phyloP scores from a whole-genome alignment of 2,797 vertebrate species.

The Centropyge bicolor region DNA sequence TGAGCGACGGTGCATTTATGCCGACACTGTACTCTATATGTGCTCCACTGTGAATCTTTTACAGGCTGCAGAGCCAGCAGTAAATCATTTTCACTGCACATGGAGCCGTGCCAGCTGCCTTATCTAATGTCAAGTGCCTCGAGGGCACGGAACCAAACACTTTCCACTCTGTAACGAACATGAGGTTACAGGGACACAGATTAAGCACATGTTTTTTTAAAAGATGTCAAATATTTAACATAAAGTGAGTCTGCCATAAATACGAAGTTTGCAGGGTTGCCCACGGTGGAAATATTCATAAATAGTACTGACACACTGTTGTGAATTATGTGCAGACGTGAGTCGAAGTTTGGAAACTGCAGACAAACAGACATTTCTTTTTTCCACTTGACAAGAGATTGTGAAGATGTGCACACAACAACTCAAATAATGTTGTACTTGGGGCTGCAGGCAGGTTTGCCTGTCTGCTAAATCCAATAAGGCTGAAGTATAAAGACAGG shows the following conservation, averaged over 20 bases:
- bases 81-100: conserved; percentile 68
- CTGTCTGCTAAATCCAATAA: conserved; percentile 27
- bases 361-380: conserved; percentile 19
- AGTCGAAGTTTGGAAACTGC: conserved; percentile 20
- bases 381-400: conserved; percentile 32
- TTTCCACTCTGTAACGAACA: conserved; percentile 52
- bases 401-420: conserved; percentile 33
- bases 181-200: conserved; percentile 49
- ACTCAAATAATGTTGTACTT: conserved; percentile 3
- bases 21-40: conserved; percentile 47
- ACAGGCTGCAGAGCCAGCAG: conserved; percentile 57
- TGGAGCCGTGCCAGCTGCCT: conserved; percentile 70
- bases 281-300: conserved; percentile 8
- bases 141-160: conserved; percentile 63
- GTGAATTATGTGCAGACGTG: conserved; percentile 13
- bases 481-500: conserved; percentile 33
- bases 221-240: conserved; percentile 54
- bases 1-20: conserved; percentile 52
- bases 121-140: conserved; percentile 73
- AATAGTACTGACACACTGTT: neutral
- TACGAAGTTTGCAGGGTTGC: conserved; percentile 6
- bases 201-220: conserved; percentile 35
- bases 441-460: conserved; percentile 21
- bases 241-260: conserved; percentile 21
- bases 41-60: conserved; percentile 54